phyloP scores from a whole-genome alignment of 2,113 vertebrate genomes.

The Amphiprion ocellaris region DNA sequence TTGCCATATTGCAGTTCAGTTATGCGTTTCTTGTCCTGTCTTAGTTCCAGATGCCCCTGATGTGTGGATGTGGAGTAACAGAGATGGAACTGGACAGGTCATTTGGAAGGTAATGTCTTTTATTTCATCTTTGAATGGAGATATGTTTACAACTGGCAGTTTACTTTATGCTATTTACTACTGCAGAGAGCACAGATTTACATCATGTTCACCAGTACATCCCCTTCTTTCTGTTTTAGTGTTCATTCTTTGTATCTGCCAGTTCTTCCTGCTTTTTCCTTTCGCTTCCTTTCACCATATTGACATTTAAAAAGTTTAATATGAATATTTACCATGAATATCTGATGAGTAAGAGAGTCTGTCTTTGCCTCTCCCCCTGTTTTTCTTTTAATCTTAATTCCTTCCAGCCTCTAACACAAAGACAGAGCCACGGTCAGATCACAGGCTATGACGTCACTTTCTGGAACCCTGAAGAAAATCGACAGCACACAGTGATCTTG shows the following conservation, averaged over 20 bases:
- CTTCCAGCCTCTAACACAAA: constrained; percentile 72
- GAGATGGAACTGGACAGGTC: constrained; percentile 68
- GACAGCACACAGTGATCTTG: constrained; percentile 33
- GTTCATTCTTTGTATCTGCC: too few species aligned
- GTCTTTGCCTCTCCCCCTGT: not conserved
- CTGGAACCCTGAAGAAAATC: constrained; percentile 60
- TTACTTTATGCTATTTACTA: too few species aligned
- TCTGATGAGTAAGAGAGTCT: not conserved
- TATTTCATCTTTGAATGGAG: constrained; percentile 3
- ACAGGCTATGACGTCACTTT: constrained; percentile 73
- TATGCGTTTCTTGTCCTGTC: constrained; percentile 8
- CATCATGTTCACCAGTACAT: not conserved
- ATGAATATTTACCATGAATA: not conserved
- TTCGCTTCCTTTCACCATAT: constrained; percentile 4
- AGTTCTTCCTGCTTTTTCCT: not conserved
- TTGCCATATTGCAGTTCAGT: not conserved
- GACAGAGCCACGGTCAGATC: constrained; percentile 77
- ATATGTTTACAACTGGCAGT: not conserved
- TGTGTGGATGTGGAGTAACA: constrained; percentile 79
- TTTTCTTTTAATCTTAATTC: not conserved
- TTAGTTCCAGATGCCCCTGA: constrained; percentile 80
- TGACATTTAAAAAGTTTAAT: not conserved
- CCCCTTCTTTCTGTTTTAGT: not conserved
- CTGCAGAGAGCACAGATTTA: too few species aligned
- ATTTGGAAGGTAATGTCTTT: constrained; percentile 81